Evolutionary conservation across 2,888 invertebrate species (phyloP), one percentile per base, ranked within the genome.

Genomic region (Agonopterix heracliana): DNA sequence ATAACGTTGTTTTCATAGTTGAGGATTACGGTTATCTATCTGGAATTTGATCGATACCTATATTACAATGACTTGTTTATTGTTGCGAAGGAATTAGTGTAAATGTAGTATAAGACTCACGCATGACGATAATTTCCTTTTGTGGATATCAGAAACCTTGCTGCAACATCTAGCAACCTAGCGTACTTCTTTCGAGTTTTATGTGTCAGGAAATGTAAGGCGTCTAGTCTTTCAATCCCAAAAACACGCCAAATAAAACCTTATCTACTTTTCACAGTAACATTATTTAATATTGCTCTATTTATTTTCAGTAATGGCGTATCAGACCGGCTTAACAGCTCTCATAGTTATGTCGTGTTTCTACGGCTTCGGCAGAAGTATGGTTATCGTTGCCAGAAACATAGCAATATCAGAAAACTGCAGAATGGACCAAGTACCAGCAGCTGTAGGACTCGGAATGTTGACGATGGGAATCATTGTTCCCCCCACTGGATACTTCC

Each of bases 391-490:
- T 1, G 92, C 93, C 55, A 92, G 93, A 64, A 93, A 93, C 66
- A 83, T 94, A 41, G 91, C 92, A 0, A 90, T 94, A 45, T 91
- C 93, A 0, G 92, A 93, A 56, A 86, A 92, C 64, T 92, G 91
- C 56, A 80, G 82, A 10, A 50, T 75, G 54, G 86, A 87, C 0
- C 85, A 90, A 53, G 91, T 94, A 0, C 91, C 94, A 0, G 91
- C 93, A 0, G 94, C 93, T 0, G 88, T 94, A 2, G 94, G 94
- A 0, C 80, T 94, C 1, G 93, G 92, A 56, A 94, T 94, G 94
- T 85, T 94, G 45, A 88, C 91, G 0, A 93, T 93, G 84, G 93
- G 93, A 2, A 66, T 93, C 1, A 86, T 92, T 35, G 92, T 93
- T 0, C 91, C 93, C 5, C 90, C 91, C 1, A 67, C 92, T 1